phyloP scores from a whole-genome alignment of 2,113 vertebrate genomes.

The Oriolus oriolus region DNA sequence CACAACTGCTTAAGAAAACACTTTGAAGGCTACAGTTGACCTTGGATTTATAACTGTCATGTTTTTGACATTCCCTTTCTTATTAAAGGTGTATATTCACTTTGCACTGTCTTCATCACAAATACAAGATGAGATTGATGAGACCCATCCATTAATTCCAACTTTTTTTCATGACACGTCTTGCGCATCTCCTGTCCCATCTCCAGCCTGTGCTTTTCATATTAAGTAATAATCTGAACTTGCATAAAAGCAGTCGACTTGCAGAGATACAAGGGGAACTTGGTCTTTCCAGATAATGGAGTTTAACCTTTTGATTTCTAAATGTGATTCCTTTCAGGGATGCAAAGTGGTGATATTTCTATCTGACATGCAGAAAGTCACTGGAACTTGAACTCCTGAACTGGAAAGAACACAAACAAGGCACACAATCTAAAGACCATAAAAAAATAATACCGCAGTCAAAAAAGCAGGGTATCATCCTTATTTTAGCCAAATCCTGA shows the following conservation, averaged over 20 bases:
- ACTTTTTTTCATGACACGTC: background rate
- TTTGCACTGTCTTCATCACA: slow-evolving; percentile 58
- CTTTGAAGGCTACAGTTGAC: slow-evolving; percentile 79
- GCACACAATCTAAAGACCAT: background rate
- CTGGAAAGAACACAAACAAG: background rate
- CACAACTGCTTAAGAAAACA: slow-evolving; percentile 75
- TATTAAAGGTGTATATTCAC: slow-evolving; percentile 41
- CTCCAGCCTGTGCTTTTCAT: background rate
- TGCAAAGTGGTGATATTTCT: background rate
- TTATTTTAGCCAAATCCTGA: background rate
- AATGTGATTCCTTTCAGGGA: background rate
- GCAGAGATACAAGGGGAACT: background rate
- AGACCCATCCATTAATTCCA: slow-evolving; percentile 21
- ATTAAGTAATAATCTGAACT: background rate
- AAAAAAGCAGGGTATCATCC: background rate
- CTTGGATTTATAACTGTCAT: slow-evolving; percentile 83
- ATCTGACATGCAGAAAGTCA: background rate
- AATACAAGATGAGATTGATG: slow-evolving; percentile 47
- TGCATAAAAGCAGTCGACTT: background rate
- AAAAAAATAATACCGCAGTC: background rate
- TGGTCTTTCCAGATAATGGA: background rate
- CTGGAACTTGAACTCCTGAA: background rate
- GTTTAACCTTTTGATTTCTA: background rate
- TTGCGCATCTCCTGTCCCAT: background rate
- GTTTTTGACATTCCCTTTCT: slow-evolving; percentile 60